Percentiles rank a stretch among this genome's conserved stretches.
Conservation (phyloP, 1,140 invertebrate genomes). For the Callitettix versicolor region DNA sequence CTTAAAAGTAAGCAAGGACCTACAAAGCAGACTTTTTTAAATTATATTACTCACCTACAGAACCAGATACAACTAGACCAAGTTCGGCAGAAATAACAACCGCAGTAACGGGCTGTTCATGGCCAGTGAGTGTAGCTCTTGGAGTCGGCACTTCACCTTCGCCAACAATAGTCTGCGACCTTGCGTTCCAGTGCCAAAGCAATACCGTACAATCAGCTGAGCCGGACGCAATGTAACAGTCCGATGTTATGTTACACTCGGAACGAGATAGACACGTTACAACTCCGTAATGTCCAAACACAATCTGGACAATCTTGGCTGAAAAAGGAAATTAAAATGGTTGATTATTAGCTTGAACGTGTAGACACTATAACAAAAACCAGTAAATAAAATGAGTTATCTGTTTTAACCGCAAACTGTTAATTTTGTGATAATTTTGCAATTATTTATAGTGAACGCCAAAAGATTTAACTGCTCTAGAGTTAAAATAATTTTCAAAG, state of each 20-base stretch:
- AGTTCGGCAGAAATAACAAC: slow-evolving; percentile 95
- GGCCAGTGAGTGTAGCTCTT: slow-evolving; percentile 89
- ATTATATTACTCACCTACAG: slow-evolving; percentile 53
- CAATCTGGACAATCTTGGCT: slow-evolving; percentile 96
- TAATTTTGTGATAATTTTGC: too few species aligned
- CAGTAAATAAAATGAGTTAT: too few species aligned
- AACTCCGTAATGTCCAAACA: slow-evolving; percentile 97
- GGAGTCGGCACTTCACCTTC: slow-evolving; percentile 91
- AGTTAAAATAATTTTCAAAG: too few species aligned
- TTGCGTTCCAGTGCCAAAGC: slow-evolving; percentile 96
- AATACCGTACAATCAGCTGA: slow-evolving; percentile 95
- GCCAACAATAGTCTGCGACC: slow-evolving; percentile 90
- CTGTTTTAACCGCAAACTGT: too few species aligned
- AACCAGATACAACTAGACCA: slow-evolving; percentile 92
- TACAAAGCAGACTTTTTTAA: too few species aligned
- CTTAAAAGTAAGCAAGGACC: too few species aligned
- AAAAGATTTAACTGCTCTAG: too few species aligned
- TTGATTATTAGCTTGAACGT: too few species aligned
- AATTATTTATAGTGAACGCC: too few species aligned
- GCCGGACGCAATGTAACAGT: slow-evolving; percentile 96
- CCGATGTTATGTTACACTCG: slow-evolving; percentile 95
- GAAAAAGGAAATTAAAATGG: slow-evolving; percentile 28
- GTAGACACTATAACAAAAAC: too few species aligned
- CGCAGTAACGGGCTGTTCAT: slow-evolving; percentile 88
- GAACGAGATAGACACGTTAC: slow-evolving; percentile 94